Evolutionary conservation across 2,888 invertebrate species (phyloP).

Genomic region (Heliothis peltigera): DNA sequence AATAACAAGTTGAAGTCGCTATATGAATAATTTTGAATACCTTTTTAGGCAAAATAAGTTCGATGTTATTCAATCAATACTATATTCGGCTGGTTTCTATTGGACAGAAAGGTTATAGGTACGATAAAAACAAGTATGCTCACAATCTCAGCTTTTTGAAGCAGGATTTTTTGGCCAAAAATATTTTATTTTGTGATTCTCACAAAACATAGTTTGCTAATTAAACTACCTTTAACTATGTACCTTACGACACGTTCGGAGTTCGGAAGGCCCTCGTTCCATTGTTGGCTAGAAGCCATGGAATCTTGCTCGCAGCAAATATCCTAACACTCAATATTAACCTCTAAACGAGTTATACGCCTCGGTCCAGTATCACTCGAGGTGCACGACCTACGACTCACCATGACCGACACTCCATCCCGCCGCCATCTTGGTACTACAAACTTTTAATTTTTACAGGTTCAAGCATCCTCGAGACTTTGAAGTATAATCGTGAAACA

Average conservation of each 20-base stretch:
- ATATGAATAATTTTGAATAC: conserved; percentile 5
- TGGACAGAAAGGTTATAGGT: neutral
- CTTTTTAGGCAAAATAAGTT: conserved; percentile 2
- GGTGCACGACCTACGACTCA: neutral
- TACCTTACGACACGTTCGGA: too few species aligned
- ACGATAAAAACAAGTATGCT: neutral
- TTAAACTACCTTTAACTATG: too few species aligned
- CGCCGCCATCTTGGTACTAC: neutral
- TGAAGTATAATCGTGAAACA: conserved; percentile 95
- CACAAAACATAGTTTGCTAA: too few species aligned
- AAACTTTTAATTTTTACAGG: conserved; percentile 83
- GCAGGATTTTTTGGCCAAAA: neutral
- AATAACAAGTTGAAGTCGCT: conserved; percentile 4
- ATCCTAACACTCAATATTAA: neutral
- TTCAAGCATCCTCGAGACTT: conserved; percentile 93
- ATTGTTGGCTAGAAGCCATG: neutral
- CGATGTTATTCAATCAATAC: neutral
- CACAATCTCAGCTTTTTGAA: neutral
- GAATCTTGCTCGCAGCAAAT: neutral
- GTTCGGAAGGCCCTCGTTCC: neutral
- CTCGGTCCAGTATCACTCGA: neutral
- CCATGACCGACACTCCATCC: neutral
- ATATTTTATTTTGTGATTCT: neutral
- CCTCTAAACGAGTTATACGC: neutral
- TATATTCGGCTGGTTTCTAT: neutral